Conservation (phyloP, 35 echinoderm and acorn worm genomes). For the Patiria miniata region DNA sequence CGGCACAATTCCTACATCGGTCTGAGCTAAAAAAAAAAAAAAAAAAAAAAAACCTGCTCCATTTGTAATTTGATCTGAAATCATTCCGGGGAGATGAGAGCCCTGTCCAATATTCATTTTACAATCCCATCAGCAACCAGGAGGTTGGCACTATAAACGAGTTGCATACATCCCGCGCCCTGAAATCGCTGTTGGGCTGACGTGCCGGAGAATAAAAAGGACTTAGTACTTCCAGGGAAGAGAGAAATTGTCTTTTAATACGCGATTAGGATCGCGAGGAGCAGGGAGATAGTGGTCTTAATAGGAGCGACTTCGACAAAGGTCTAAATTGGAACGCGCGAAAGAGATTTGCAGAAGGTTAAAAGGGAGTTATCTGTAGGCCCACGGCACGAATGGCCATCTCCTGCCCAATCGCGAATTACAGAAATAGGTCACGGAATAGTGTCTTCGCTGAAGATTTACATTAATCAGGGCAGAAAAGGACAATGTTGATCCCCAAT, state of each 20-base stretch:
- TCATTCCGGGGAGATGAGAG: no score
- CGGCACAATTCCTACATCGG: no score
- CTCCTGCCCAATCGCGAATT: not conserved
- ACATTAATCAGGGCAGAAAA: not conserved
- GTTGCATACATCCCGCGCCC: no score
- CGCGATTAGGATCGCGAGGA: not conserved
- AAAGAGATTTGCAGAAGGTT: not conserved
- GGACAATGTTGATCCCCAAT: not conserved
- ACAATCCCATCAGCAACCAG: no score
- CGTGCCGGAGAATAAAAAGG: not conserved
- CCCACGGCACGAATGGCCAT: not conserved
- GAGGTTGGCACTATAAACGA: no score
- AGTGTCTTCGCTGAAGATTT: not conserved
- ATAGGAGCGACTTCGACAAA: not conserved
- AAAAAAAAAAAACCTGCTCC: no score
- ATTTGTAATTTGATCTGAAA: no score
- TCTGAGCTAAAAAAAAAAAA: no score
- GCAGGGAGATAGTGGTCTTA: not conserved
- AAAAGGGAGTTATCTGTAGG: not conserved
- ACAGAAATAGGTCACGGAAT: slow-evolving; percentile 2
- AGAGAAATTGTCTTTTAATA: slow-evolving; percentile 18
- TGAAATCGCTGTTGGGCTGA: no score
- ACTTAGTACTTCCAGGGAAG: not conserved
- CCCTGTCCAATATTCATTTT: no score
- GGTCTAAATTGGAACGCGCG: slow-evolving; percentile 22